phyloP scores from a whole-genome alignment of 2,113 vertebrate species.

The Leptosomus discolor region DNA sequence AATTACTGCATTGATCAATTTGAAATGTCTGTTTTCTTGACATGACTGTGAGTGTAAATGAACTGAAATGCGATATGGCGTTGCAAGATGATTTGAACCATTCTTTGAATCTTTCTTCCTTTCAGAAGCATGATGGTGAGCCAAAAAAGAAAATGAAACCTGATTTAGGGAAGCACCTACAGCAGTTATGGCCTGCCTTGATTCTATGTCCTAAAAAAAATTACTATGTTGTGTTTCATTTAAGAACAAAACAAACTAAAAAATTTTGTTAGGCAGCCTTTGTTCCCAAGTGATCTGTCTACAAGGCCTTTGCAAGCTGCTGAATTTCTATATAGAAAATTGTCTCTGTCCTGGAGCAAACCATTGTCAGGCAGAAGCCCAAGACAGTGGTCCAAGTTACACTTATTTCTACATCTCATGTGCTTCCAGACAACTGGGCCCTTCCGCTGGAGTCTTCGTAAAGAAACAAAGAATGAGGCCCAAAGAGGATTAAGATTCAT shows the following conservation, averaged over 20 bases:
- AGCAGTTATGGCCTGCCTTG: neutral
- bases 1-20: slow-evolving; percentile 33
- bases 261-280: neutral
- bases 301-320: neutral
- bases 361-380: neutral
- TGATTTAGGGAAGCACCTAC: neutral
- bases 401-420: neutral
- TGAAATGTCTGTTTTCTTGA: slow-evolving; percentile 30
- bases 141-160: neutral
- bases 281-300: neutral
- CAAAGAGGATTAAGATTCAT: neutral
- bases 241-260: neutral
- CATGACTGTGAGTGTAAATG: neutral
- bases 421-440: neutral
- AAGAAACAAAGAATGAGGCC: neutral
- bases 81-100: neutral
- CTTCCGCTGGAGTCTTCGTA: neutral
- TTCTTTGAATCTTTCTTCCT: neutral
- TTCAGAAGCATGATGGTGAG: neutral
- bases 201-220: neutral
- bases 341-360: neutral
- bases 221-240: neutral
- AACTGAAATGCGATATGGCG: neutral
- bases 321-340: neutral
- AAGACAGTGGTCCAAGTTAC: neutral